A percentile compares a stretch with the other conserved stretches of the same genome.
Evolutionary conservation across 2,113 vertebrate species (phyloP).

Genomic region (Formicarius rufipectus): DNA sequence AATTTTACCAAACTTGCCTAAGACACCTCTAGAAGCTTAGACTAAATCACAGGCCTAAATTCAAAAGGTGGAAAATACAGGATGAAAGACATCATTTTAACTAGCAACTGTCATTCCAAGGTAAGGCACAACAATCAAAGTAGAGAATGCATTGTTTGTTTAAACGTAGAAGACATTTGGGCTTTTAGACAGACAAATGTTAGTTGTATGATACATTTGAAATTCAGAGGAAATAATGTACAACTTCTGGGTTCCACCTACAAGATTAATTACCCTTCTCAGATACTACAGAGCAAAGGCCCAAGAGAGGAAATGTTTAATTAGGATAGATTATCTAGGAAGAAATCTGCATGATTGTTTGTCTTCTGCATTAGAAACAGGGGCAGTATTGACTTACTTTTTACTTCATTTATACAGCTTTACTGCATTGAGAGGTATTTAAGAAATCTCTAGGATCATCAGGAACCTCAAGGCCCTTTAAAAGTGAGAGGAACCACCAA

Average conservation of each 20-base stretch:
- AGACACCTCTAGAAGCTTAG: not conserved
- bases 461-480: not conserved
- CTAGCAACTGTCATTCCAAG: not conserved
- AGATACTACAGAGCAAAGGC: not conserved
- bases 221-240: constrained; percentile 4
- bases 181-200: not conserved
- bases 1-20: not conserved
- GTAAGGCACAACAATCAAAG: not conserved
- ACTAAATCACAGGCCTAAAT: not conserved
- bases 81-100: not conserved
- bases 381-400: not conserved
- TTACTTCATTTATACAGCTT: not conserved
- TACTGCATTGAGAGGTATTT: not conserved
- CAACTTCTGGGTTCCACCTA: not conserved
- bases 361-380: not conserved
- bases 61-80: not conserved
- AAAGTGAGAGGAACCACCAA: not conserved
- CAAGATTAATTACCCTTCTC: not conserved
- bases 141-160: not conserved
- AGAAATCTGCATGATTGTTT: not conserved
- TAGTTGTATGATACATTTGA: not conserved
- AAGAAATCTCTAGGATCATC: not conserved
- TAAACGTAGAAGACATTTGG: not conserved
- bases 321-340: not conserved
- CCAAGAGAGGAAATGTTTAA: not conserved